A percentile compares a stretch with the other conserved stretches of the same genome.
Conservation (phyloP, 2,888 invertebrate species). For the Agonopterix arenella region DNA sequence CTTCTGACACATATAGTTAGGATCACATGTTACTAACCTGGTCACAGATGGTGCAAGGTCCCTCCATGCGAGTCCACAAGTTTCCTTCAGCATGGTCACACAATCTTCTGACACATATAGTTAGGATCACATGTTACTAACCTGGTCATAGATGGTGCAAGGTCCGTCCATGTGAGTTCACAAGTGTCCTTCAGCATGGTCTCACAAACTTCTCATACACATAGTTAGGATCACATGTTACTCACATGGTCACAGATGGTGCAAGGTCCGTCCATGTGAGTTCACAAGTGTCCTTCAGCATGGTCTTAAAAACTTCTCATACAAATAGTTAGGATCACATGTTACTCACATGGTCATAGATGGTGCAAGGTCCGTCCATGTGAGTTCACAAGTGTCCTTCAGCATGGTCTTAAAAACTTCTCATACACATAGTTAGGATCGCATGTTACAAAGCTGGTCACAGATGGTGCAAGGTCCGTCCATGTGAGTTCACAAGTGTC, state of each 20-base stretch:
- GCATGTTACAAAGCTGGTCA: not conserved
- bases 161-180: no score
- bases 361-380: not conserved
- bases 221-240: not conserved
- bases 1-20: not conserved
- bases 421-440: not conserved
- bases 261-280: no score
- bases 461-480: not conserved
- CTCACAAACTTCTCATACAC: no score
- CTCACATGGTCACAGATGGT: not conserved
- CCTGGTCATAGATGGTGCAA: no score
- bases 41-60: conserved; percentile 1
- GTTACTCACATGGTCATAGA: not conserved
- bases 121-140: no score
- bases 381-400: no score
- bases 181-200: no score
- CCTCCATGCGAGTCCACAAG: not conserved
- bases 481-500: no score
- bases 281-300: no score
- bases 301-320: no score
- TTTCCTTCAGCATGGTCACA: not conserved
- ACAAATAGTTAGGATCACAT: not conserved
- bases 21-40: not conserved
- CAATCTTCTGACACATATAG: not conserved
- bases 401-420: no score